Conservation (phyloP, 2,113 vertebrate genomes). For the Clarias magur region DNA sequence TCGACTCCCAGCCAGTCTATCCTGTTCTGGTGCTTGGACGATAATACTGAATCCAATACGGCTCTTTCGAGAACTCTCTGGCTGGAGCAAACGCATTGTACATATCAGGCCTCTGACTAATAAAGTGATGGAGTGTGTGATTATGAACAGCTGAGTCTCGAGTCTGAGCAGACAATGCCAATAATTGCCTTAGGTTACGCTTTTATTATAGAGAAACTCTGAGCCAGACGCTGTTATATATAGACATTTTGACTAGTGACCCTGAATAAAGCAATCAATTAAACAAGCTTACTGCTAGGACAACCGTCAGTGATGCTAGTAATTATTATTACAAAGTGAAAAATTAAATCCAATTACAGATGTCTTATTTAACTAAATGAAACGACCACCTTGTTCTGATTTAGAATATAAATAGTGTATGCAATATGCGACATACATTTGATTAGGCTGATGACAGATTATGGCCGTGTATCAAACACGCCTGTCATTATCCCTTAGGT, state of each 20-base stretch:
- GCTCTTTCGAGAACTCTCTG: conserved; percentile 28
- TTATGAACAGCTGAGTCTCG: conserved; percentile 40
- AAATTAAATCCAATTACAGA: conserved; percentile 50
- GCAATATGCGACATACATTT: background rate
- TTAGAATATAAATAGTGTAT: background rate
- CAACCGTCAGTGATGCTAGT: conserved; percentile 34
- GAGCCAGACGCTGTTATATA: conserved; percentile 48
- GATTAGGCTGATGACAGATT: background rate
- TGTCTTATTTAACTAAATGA: conserved; percentile 45
- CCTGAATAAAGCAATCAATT: conserved; percentile 59
- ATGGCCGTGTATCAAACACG: background rate
- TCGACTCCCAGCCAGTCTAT: background rate
- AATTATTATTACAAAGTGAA: conserved; percentile 57
- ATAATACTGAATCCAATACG: background rate
- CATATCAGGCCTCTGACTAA: conserved; percentile 45
- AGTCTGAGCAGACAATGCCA: conserved; percentile 35
- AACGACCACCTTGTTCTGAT: conserved; percentile 42
- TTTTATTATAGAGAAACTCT: conserved; percentile 54
- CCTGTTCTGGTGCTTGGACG: background rate
- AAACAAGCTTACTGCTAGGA: conserved; percentile 37
- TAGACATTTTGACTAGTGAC: conserved; percentile 57
- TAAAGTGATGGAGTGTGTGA: conserved; percentile 55
- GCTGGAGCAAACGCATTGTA: conserved; percentile 37
- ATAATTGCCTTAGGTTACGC: conserved; percentile 37
- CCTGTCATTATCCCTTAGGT: background rate